Percentiles rank a stretch among this genome's conserved stretches.
Evolutionary conservation across 2,797 vertebrate species (phyloP).

Genomic region (Spea hammondii): DNA sequence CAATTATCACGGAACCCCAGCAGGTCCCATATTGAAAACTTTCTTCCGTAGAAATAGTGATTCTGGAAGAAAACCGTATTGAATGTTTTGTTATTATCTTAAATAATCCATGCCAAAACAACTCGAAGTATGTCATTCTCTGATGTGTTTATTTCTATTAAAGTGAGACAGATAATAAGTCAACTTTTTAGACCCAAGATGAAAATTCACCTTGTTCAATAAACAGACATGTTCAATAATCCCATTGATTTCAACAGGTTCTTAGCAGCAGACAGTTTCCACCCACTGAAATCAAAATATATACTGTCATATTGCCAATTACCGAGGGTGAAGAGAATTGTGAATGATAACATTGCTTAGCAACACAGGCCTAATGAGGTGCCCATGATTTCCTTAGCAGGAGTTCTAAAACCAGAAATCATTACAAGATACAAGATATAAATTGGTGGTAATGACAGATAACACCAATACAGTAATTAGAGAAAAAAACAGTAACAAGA

Average conservation of each 20-base stretch:
- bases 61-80: no score
- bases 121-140: no score
- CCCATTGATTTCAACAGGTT: not conserved
- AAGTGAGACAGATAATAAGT: no score
- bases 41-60: no score
- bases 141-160: no score
- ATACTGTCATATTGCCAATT: not conserved
- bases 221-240: not conserved
- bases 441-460: slow-evolving; percentile 1
- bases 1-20: no score
- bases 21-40: no score
- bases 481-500: no score
- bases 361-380: not conserved
- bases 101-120: no score
- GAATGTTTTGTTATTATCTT: no score
- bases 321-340: not conserved
- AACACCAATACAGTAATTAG: not conserved
- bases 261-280: not conserved
- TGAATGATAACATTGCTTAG: not conserved
- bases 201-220: no score
- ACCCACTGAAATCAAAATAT: not conserved
- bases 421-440: not conserved
- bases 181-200: no score
- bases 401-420: not conserved
- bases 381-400: not conserved